phyloP scores from a whole-genome alignment of 1,140 invertebrate species.

The Heliconius congener region DNA sequence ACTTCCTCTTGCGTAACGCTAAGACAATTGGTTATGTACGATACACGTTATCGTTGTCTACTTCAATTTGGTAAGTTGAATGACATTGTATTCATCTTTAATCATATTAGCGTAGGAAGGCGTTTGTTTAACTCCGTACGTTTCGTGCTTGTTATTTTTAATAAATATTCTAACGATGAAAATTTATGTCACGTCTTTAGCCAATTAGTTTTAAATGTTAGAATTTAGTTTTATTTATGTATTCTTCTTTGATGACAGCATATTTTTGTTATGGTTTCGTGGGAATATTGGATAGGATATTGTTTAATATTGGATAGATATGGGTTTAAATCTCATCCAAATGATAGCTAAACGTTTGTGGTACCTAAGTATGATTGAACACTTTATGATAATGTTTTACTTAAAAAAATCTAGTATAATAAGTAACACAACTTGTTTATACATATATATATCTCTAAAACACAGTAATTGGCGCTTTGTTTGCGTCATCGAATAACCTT shows the following conservation, averaged over 20 bases:
- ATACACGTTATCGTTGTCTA: constrained; percentile 35
- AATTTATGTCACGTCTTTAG: constrained; percentile 4
- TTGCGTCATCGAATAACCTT: constrained; percentile 14
- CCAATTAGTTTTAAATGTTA: not conserved
- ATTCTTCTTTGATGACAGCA: not conserved
- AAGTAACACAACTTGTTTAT: not conserved
- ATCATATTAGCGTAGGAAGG: constrained; percentile 10
- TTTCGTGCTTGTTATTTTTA: constrained; percentile 5
- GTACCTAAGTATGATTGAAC: too few relatives aligned
- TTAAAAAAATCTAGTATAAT: not conserved
- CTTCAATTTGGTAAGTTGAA: constrained; percentile 40
- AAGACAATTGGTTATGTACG: constrained; percentile 44
- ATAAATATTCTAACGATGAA: not conserved
- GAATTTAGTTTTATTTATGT: not conserved
- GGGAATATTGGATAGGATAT: too few relatives aligned
- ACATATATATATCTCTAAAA: too few relatives aligned
- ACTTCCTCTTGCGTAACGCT: constrained; percentile 47
- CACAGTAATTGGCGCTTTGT: not conserved
- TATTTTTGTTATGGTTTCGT: too few relatives aligned
- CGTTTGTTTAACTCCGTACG: not conserved
- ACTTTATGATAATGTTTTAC: not conserved
- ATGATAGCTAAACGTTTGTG: too few relatives aligned
- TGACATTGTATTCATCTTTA: constrained; percentile 28
- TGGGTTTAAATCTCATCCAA: too few relatives aligned
- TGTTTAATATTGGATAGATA: too few relatives aligned